These are phyloP conservation scores for Fukomys damarensis DNA, from an alignment of 2,113 vertebrate species.

Conservation along the genomic window DNA sequence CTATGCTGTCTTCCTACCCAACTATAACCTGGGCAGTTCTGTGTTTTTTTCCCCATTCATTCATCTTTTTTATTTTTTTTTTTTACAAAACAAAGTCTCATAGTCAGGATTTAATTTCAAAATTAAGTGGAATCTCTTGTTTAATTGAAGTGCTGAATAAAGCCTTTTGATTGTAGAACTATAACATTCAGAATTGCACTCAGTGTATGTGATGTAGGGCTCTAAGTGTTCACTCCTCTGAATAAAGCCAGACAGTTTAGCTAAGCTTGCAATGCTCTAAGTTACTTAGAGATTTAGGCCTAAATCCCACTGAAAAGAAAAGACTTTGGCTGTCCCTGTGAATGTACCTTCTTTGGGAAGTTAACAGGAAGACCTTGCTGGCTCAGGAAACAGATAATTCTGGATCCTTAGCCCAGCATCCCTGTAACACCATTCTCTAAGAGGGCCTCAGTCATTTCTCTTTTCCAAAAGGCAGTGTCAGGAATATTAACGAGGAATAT, in stretches of 20 bases:
- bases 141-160: conserved; percentile 22
- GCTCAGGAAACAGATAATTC: neutral
- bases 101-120: conserved; percentile 35
- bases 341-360: neutral
- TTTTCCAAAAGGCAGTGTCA: neutral
- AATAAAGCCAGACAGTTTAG: neutral
- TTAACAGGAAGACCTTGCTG: neutral
- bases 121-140: neutral
- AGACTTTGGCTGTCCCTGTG: neutral
- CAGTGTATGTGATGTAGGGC: neutral
- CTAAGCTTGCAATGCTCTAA: neutral
- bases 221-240: neutral
- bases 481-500: neutral
- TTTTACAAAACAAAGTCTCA: neutral
- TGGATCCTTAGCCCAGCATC: neutral
- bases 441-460: neutral
- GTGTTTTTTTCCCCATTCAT: neutral
- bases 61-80: too few species aligned
- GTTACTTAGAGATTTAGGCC: neutral
- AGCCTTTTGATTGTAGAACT: neutral
- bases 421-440: neutral
- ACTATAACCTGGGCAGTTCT: neutral
- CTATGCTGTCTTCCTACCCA: neutral
- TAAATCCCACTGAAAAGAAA: neutral
- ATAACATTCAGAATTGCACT: neutral